Evolutionary conservation across 2,113 vertebrate species (phyloP), one percentile per base, ranked within the genome.

Genomic region (Hypocryptadius cinnamomeus): DNA sequence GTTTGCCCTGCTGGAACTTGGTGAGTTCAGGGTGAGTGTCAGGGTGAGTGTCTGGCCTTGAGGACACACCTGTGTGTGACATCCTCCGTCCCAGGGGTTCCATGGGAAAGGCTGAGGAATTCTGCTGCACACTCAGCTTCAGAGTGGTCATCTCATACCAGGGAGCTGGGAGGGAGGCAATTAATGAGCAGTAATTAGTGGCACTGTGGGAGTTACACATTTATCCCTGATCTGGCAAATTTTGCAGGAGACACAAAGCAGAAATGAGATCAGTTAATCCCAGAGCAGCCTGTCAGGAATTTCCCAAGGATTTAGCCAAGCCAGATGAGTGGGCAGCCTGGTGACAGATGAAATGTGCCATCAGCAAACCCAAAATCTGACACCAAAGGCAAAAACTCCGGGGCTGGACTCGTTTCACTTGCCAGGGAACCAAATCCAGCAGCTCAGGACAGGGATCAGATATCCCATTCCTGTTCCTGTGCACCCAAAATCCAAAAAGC

Each of bases 131-230:
- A 0, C 37, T 24, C 10, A 4, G 42, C 14, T 27, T 33, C 56
- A 47, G 24, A 14, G 65, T 0, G 9, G 6, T 22, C 30, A 3
- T 15, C 21, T n/a, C 2, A 17, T 0, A 3, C 27, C 77, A 17
- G 64, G 54, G 47, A 37, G 50, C 2, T 39, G 42, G 7, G 42
- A 57, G 47, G 42, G 86, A 59, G 69, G 80, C 72, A 60, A 63
- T 76, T 57, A 77, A 61, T 4, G 20, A 4, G 2, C 31, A 2
- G 35, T 37, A 39, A 72, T 80, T 39, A 81, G 70, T 16, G 57
- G 6, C 15, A 0, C 30, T 12, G 11, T 8, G n/a, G 19, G 10
- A 20, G 39, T 48, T 35, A 10, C 1, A 0, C 45, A 3, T 70
- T 87, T 35, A 33, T 57, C 35, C 33, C 15, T 0, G 3, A 71